Conservation (phyloP, 2,797 vertebrate genomes). For the Nannoperca obscura region DNA sequence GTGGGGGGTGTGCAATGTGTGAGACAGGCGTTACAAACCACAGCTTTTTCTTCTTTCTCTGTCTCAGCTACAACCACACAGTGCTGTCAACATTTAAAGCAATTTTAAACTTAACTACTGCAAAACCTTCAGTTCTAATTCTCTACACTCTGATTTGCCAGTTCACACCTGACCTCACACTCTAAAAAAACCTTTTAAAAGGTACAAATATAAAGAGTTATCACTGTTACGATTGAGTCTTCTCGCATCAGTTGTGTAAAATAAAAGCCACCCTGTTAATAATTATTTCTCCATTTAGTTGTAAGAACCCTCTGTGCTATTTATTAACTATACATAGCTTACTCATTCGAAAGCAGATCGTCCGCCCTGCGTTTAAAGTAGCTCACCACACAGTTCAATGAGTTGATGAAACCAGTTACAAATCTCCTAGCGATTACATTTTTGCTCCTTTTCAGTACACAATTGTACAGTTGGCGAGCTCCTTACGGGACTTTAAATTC, state of each 20-base stretch:
- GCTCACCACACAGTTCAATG: neutral
- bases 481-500: neutral
- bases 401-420: neutral
- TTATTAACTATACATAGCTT: constrained; percentile 2
- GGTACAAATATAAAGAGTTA: neutral
- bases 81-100: too few species aligned
- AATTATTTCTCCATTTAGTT: neutral
- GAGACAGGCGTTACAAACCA: neutral
- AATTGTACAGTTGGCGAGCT: neutral
- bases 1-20: too few species aligned
- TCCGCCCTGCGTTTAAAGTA: neutral
- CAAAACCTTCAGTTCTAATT: neutral
- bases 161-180: neutral
- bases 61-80: neutral
- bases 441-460: neutral
- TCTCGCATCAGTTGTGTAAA: neutral
- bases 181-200: neutral
- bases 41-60: neutral
- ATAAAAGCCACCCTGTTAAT: constrained; percentile 1
- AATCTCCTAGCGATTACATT: neutral
- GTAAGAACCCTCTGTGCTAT: neutral
- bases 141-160: neutral
- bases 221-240: neutral
- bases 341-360: neutral
- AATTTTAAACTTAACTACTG: neutral